Percentiles rank a stretch among this genome's conserved stretches.
Conservation (phyloP, 1,140 invertebrate species). For the Cydia amplana region DNA sequence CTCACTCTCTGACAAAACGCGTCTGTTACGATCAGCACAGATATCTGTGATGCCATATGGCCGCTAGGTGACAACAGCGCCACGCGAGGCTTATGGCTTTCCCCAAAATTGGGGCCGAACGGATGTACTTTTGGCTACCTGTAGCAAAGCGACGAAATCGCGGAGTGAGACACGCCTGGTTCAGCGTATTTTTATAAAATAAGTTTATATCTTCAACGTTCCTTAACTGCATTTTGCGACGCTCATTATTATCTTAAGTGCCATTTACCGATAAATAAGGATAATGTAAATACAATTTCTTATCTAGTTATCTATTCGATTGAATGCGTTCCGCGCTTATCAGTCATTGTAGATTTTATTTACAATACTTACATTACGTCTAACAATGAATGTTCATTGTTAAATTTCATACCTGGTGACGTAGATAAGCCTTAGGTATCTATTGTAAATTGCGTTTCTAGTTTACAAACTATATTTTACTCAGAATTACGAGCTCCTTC, state of each 20-base stretch:
- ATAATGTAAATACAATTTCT: constrained; percentile 7
- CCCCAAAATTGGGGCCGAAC: no score
- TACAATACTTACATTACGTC: constrained; percentile 1
- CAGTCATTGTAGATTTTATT: constrained; percentile 8
- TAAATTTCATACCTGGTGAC: constrained; percentile 10
- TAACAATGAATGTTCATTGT: constrained; percentile 25
- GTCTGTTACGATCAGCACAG: no score
- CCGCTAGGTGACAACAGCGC: no score
- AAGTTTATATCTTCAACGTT: not conserved
- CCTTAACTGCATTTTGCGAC: not conserved
- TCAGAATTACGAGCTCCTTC: no score
- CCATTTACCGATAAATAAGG: constrained; percentile 15
- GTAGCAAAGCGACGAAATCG: no score
- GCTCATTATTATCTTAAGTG: not conserved
- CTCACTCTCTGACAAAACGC: no score
- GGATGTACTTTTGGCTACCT: no score
- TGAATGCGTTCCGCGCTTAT: not conserved
- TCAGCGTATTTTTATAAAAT: not conserved
- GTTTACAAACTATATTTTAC: no score
- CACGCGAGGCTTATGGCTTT: no score
- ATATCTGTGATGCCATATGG: no score
- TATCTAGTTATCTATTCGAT: constrained; percentile 25
- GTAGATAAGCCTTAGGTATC: not conserved
- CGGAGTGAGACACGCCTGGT: no score
- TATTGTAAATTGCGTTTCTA: not conserved